phyloP scores from a whole-genome alignment of 1,140 invertebrate genomes.

The Scaptodrosophila lebanonensis region DNA sequence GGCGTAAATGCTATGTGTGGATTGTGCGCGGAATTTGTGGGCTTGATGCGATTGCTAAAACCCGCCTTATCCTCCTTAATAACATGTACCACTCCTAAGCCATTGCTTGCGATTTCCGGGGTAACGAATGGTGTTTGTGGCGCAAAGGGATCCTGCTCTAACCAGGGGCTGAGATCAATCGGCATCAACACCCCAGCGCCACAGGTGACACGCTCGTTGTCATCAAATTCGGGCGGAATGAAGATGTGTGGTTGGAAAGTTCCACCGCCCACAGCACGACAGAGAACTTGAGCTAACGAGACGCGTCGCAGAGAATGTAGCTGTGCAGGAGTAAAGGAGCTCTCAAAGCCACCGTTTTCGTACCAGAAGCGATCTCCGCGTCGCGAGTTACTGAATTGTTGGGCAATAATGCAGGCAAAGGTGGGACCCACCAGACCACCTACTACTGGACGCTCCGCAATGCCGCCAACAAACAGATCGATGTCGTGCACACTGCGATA shows the following conservation, averaged over 20 bases:
- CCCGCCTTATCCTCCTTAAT: constrained; percentile 63
- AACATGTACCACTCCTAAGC: constrained; percentile 9
- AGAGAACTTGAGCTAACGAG: constrained; percentile 90
- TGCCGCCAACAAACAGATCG: constrained; percentile 93
- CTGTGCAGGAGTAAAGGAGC: constrained; percentile 89
- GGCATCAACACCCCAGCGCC: constrained; percentile 50
- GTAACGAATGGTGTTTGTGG: constrained; percentile 2
- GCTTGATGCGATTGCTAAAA: constrained; percentile 52
- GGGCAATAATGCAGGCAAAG: constrained; percentile 96
- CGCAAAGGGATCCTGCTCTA: constrained; percentile 69
- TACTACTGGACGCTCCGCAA: constrained; percentile 87
- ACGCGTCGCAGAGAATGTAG: constrained; percentile 89
- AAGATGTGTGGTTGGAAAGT: constrained; percentile 75
- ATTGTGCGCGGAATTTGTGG: constrained; percentile 5
- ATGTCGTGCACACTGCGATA: constrained; percentile 90
- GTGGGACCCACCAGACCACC: constrained; percentile 95
- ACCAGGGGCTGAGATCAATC: constrained; percentile 73
- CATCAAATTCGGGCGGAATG: constrained; percentile 59
- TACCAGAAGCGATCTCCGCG: constrained; percentile 97
- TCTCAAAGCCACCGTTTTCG: constrained; percentile 86
- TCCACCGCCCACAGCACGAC: constrained; percentile 78
- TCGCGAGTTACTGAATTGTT: constrained; percentile 92
- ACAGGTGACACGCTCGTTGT: constrained; percentile 64
- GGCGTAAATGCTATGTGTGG: constrained; percentile 47
- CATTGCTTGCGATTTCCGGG: constrained; percentile 27